phyloP scores from a whole-genome alignment of 1,140 invertebrate genomes.

The Pachyrhynchus sulphureomaculatus region DNA sequence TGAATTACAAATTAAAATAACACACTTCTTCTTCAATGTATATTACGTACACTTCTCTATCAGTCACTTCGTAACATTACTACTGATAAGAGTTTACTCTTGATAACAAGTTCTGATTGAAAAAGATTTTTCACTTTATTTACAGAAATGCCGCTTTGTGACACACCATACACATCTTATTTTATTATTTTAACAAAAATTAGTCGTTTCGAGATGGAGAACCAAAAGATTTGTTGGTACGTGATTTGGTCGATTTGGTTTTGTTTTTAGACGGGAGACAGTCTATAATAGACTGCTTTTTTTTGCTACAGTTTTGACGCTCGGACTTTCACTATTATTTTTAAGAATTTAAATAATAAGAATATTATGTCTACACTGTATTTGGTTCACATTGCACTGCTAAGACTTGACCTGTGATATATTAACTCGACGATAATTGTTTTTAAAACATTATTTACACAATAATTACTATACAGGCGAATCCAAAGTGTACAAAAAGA shows the following conservation, averaged over 20 bases:
- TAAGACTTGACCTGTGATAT: slow-evolving; percentile 6
- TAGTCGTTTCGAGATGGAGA: neutral
- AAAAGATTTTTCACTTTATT: slow-evolving; percentile 16
- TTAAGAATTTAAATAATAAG: slow-evolving; percentile 3
- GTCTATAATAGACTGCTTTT: slow-evolving; percentile 8
- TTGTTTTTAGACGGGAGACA: neutral
- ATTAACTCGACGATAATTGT: neutral
- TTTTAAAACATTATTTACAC: too few relatives aligned
- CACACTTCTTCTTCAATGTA: slow-evolving; percentile 12
- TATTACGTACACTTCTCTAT: slow-evolving; percentile 19
- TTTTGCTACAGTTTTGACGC: slow-evolving; percentile 21
- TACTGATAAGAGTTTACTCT: slow-evolving; percentile 14
- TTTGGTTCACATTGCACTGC: slow-evolving; percentile 10
- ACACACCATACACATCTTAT: neutral
- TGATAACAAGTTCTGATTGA: slow-evolving; percentile 19
- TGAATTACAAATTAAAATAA: slow-evolving; percentile 2
- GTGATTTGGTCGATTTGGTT: neutral
- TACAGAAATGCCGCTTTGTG: slow-evolving; percentile 1
- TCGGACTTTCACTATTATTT: slow-evolving; percentile 13
- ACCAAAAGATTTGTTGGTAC: neutral
- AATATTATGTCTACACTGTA: slow-evolving; percentile 6
- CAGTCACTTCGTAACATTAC: slow-evolving; percentile 7
- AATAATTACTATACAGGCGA: too few relatives aligned
- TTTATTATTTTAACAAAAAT: neutral
- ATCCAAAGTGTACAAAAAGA: too few relatives aligned